Conservation (phyloP, 2,113 vertebrate species). For the Eclectus roratus region DNA sequence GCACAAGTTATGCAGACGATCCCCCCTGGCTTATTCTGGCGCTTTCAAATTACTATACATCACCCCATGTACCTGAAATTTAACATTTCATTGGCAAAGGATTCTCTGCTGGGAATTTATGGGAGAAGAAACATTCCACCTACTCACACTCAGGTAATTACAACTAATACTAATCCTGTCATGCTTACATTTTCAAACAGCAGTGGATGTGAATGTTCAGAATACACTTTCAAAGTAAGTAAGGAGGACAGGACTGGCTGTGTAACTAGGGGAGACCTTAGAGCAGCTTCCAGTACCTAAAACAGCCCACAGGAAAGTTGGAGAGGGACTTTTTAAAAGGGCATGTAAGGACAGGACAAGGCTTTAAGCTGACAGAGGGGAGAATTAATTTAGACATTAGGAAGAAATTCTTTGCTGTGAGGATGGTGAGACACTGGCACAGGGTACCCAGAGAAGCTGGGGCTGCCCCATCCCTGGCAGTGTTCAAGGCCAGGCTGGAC, state of each 20-base stretch:
- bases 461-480: not conserved
- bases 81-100: conserved; percentile 93
- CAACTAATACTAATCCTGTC: not conserved
- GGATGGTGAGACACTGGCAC: not conserved
- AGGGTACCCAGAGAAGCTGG: not conserved
- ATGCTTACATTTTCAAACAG: not conserved
- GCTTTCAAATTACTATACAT: conserved; percentile 95
- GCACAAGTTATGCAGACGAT: conserved; percentile 92
- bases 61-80: conserved; percentile 96
- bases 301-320: not conserved
- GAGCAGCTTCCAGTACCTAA: not conserved
- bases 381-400: not conserved
- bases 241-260: not conserved
- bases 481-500: not conserved
- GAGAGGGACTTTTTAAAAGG: not conserved
- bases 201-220: not conserved
- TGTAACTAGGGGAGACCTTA: not conserved
- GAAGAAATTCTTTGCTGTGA: not conserved
- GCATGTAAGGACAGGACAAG: not conserved
- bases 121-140: conserved; percentile 96
- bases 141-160: conserved; percentile 95
- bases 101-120: conserved; percentile 94
- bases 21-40: conserved; percentile 96
- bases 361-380: not conserved
- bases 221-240: fast-evolving